Percentiles rank a stretch among this genome's conserved stretches.
Conservation (phyloP, 2,888 invertebrate species). For the Trissonchulus latispiculum region DNA sequence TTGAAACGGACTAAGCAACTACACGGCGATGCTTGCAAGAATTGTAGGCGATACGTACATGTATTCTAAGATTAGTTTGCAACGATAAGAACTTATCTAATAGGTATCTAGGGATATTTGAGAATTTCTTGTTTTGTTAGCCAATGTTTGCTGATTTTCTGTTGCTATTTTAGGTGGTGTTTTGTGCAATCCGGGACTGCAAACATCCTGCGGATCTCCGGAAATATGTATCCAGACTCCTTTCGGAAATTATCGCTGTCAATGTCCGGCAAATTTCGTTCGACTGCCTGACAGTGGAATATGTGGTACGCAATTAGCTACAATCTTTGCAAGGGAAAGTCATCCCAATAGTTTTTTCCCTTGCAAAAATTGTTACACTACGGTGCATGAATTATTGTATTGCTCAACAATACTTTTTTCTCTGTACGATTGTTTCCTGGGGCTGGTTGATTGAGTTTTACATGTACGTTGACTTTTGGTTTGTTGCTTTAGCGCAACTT, state of each 20-base stretch:
- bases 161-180: slow-evolving; percentile 37
- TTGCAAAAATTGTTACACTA: too few relatives aligned
- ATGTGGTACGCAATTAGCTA: slow-evolving; percentile 21
- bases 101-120: too few relatives aligned
- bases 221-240: slow-evolving; percentile 38
- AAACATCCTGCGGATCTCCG: slow-evolving; percentile 39
- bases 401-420: background rate
- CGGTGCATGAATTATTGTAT: too few relatives aligned
- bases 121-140: background rate
- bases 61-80: too few relatives aligned
- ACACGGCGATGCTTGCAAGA: too few relatives aligned
- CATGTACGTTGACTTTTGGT: background rate
- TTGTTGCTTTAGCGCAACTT: background rate
- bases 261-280: slow-evolving; percentile 32
- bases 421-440: too few relatives aligned
- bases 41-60: too few relatives aligned
- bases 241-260: slow-evolving; percentile 39
- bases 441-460: too few relatives aligned
- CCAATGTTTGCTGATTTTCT: background rate
- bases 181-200: slow-evolving; percentile 40
- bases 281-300: slow-evolving; percentile 16
- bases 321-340: too few relatives aligned
- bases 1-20: too few relatives aligned
- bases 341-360: too few relatives aligned
- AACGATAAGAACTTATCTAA: too few relatives aligned